Percentiles rank a stretch among this genome's conserved stretches.
These are phyloP conservation scores for Drosophila pseudoananassae DNA, from an alignment of 1,140 invertebrate species.

Conservation along the genomic window DNA sequence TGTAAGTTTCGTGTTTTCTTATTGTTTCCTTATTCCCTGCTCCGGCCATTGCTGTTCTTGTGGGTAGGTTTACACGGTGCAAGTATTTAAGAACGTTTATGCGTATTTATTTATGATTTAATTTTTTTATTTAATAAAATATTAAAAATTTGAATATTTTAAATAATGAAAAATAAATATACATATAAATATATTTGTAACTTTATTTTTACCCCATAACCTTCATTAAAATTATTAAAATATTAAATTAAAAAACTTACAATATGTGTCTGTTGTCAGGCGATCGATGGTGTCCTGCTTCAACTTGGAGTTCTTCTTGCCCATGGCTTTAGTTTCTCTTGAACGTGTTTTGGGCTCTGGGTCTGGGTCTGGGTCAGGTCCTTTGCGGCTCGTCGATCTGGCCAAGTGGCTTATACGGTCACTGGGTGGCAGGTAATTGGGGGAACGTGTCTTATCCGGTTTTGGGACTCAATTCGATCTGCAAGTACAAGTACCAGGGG, in stretches of 20 bases:
- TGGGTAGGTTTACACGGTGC: no score
- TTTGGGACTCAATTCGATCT: constrained; percentile 51
- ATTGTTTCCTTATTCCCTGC: not conserved
- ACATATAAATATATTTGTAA: no score
- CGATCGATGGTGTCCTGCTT: constrained; percentile 96
- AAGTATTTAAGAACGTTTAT: no score
- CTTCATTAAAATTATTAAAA: no score
- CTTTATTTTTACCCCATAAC: no score
- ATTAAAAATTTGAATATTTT: no score
- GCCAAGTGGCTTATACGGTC: constrained; percentile 27
- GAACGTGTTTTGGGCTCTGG: not conserved
- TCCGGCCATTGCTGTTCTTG: no score
- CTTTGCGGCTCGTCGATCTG: not conserved
- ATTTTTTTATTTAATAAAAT: no score
- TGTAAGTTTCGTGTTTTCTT: not conserved
- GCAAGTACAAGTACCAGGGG: constrained; percentile 52
- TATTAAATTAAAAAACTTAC: constrained; percentile 87
- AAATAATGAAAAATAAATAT: no score
- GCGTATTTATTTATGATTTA: no score
- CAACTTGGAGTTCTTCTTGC: constrained; percentile 96
- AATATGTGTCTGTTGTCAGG: constrained; percentile 94
- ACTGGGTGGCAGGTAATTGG: constrained; percentile 55
- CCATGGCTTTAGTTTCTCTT: constrained; percentile 85
- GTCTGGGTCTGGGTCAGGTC: constrained; percentile 4
- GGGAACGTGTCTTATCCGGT: constrained; percentile 69